Conservation (phyloP, 2,888 invertebrate species). For the Scaptodrosophila latifasciaeformis region DNA sequence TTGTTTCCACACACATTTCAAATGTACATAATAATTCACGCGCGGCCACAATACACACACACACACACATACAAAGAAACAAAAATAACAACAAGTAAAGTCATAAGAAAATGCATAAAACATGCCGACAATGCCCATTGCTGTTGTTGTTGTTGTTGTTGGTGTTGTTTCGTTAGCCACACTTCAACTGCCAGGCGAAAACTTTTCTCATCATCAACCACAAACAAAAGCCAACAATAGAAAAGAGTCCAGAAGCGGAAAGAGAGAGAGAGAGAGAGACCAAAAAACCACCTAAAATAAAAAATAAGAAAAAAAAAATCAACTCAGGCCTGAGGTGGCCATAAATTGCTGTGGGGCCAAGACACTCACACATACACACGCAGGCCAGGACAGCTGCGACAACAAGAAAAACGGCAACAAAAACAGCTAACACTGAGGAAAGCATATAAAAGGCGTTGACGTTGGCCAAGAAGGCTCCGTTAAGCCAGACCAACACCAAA, state of each 20-base stretch:
- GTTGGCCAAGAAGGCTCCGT: slow-evolving; percentile 41
- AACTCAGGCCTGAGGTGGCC: slow-evolving; percentile 39
- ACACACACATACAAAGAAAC: neutral
- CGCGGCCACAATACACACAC: neutral
- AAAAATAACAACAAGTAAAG: slow-evolving; percentile 68
- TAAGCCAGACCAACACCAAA: too few relatives aligned
- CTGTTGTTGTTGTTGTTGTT: slow-evolving; percentile 34
- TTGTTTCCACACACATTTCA: slow-evolving; percentile 49
- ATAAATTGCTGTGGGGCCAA: slow-evolving; percentile 69
- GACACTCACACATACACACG: slow-evolving; percentile 11
- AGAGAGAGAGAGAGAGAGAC: slow-evolving; percentile 36
- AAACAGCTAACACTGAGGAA: too few relatives aligned
- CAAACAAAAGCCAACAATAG: slow-evolving; percentile 66
- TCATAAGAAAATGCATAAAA: slow-evolving; percentile 68
- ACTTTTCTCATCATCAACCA: slow-evolving; percentile 68
- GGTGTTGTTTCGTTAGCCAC: slow-evolving; percentile 47
- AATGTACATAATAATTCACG: slow-evolving; percentile 67
- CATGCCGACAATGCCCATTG: slow-evolving; percentile 64
- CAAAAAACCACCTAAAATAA: slow-evolving; percentile 15
- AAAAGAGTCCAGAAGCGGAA: slow-evolving; percentile 52
- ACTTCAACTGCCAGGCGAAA: slow-evolving; percentile 63
- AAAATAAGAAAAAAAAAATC: slow-evolving; percentile 2
- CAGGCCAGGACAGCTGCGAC: neutral
- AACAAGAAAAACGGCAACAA: neutral
- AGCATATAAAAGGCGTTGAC: slow-evolving; percentile 36